Conservation (phyloP, 2,888 invertebrate genomes). For the Cremastinae sp. region DNA sequence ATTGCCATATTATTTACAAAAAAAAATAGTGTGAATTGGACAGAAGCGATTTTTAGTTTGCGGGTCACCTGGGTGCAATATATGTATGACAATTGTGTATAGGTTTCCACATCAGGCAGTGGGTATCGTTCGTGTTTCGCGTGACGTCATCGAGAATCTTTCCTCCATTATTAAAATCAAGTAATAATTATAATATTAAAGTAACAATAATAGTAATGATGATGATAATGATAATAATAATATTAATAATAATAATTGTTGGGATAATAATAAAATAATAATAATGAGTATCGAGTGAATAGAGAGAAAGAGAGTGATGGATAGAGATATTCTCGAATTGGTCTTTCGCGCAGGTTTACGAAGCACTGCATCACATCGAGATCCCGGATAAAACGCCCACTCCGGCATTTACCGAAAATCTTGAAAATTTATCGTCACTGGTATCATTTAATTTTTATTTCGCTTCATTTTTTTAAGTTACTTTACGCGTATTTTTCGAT, state of each 20-base stretch:
- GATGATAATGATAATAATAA: conserved; percentile 23
- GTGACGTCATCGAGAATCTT: conserved; percentile 56
- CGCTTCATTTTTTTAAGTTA: neutral
- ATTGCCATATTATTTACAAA: conserved; percentile 47
- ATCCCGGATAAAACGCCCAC: conserved; percentile 28
- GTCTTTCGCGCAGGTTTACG: conserved; percentile 47
- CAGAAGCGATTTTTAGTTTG: conserved; percentile 53
- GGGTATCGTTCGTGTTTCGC: conserved; percentile 48
- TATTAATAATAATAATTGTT: conserved; percentile 37
- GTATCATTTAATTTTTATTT: neutral
- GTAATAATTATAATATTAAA: conserved; percentile 32
- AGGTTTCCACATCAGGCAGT: conserved; percentile 62
- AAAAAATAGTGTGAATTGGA: conserved; percentile 32
- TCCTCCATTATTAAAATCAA: conserved; percentile 23
- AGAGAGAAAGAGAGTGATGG: conserved; percentile 37
- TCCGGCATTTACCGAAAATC: conserved; percentile 18
- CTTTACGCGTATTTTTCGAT: neutral
- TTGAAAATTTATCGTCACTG: conserved; percentile 11
- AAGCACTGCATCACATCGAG: conserved; percentile 56
- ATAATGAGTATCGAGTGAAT: conserved; percentile 56
- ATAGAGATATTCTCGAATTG: conserved; percentile 52
- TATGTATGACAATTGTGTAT: conserved; percentile 55
- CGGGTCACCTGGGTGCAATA: conserved; percentile 58
- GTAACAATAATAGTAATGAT: conserved; percentile 12
- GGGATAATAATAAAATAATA: conserved; percentile 37